Conservation (phyloP, 2,888 invertebrate species). For the Epinotia ramella region DNA sequence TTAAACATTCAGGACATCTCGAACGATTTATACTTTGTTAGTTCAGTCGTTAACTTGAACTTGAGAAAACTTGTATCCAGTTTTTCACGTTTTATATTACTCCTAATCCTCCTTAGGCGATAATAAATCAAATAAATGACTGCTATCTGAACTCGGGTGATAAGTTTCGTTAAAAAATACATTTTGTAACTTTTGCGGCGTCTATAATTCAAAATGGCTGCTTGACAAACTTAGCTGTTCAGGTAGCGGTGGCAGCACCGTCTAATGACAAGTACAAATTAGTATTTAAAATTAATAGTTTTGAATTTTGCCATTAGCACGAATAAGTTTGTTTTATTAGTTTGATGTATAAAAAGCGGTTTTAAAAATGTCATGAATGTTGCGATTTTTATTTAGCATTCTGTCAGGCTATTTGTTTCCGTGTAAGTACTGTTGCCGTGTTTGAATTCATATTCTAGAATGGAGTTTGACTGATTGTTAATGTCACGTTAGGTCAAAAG, state of each 20-base stretch:
- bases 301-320: not conserved
- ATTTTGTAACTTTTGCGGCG: slow-evolving; percentile 27
- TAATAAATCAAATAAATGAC: slow-evolving; percentile 45
- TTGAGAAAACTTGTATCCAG: slow-evolving; percentile 29
- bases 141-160: slow-evolving; percentile 34
- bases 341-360: not conserved
- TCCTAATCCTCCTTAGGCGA: slow-evolving; percentile 36
- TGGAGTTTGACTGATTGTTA: slow-evolving; percentile 18
- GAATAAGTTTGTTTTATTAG: not conserved
- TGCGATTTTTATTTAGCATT: slow-evolving; percentile 12
- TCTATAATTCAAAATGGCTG: slow-evolving; percentile 1
- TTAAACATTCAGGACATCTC: slow-evolving; percentile 23
- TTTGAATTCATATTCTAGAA: slow-evolving; percentile 5
- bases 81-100: slow-evolving; percentile 39
- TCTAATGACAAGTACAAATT: not conserved
- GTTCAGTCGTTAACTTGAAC: slow-evolving; percentile 28
- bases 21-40: slow-evolving; percentile 29
- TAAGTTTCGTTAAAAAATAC: slow-evolving; percentile 26
- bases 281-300: not conserved
- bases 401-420: slow-evolving; percentile 19
- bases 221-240: not conserved
- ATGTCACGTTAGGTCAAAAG: slow-evolving; percentile 17
- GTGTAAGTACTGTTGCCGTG: slow-evolving; percentile 32
- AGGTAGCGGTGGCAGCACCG: not conserved
- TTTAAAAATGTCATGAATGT: slow-evolving; percentile 18